Conservation (phyloP, 2,797 vertebrate species). For the Petrocephalus schoutedeni region DNA sequence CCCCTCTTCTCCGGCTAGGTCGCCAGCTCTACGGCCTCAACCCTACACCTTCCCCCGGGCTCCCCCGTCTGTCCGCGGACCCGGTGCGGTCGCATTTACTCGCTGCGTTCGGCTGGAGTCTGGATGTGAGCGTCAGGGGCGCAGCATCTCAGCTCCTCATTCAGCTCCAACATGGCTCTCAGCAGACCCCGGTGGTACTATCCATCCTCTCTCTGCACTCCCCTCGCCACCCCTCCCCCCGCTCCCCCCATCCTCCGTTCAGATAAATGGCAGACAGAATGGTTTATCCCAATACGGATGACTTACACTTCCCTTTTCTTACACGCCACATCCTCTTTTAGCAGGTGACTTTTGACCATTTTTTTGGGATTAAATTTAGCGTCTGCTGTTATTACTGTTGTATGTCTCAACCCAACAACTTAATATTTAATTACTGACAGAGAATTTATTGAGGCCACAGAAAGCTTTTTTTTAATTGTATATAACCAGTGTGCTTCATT, state of each 20-base stretch:
- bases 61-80: slow-evolving; percentile 66
- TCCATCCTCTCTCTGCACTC: slow-evolving; percentile 61
- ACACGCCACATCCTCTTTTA: slow-evolving; percentile 69
- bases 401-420: slow-evolving; percentile 48
- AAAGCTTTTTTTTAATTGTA: background rate
- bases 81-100: slow-evolving; percentile 73
- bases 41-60: slow-evolving; percentile 72
- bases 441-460: background rate
- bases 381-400: background rate
- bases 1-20: slow-evolving; percentile 54
- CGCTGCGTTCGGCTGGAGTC: slow-evolving; percentile 60
- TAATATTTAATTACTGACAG: slow-evolving; percentile 5
- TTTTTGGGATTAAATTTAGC: background rate
- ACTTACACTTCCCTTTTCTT: slow-evolving; percentile 28
- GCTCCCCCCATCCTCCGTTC: slow-evolving; percentile 50
- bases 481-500: background rate
- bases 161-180: slow-evolving; percentile 94
- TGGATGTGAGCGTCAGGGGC: slow-evolving; percentile 60
- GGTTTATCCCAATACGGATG: slow-evolving; percentile 59
- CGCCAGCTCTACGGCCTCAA: slow-evolving; percentile 62
- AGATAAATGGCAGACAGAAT: slow-evolving; percentile 45
- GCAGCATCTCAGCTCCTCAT: slow-evolving; percentile 67
- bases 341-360: slow-evolving; percentile 31
- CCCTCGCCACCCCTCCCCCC: slow-evolving; percentile 44
- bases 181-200: slow-evolving; percentile 66